A percentile compares a stretch with the other conserved stretches of the same genome.
Conservation (phyloP, 2,888 invertebrate species). For the Hirtodrosophila alboralis region DNA sequence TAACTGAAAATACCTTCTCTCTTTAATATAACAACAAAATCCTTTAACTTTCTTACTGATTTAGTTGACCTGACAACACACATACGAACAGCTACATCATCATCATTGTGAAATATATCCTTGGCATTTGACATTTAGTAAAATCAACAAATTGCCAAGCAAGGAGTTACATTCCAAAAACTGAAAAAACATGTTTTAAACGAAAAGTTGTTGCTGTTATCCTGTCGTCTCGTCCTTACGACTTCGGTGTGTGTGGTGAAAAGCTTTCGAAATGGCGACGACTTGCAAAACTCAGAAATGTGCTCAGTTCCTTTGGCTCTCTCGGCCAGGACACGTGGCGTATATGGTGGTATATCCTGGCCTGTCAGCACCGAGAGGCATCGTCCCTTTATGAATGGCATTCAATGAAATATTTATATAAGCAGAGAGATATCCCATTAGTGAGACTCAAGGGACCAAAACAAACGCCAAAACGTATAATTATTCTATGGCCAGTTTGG, state of each 20-base stretch:
- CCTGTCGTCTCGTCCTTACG: not conserved
- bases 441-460: constrained; percentile 34
- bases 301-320: constrained; percentile 18
- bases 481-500: constrained; percentile 30
- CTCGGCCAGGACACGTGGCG: constrained; percentile 56
- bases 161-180: constrained; percentile 28
- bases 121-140: constrained; percentile 74
- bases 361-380: constrained; percentile 53
- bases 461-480: constrained; percentile 35
- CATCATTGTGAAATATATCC: constrained; percentile 34
- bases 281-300: constrained; percentile 12
- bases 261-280: constrained; percentile 47
- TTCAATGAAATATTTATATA: constrained; percentile 75
- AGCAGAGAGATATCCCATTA: constrained; percentile 56
- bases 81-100: constrained; percentile 1
- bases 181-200: constrained; percentile 35
- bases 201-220: constrained; percentile 23
- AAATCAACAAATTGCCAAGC: constrained; percentile 32
- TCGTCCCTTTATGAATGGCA: constrained; percentile 68
- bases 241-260: constrained; percentile 61
- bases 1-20: too few relatives aligned
- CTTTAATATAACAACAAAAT: too few relatives aligned
- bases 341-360: constrained; percentile 25
- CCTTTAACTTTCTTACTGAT: too few relatives aligned
- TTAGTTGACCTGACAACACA: constrained; percentile 1